Evolutionary conservation across 2,888 invertebrate genomes (phyloP).

Genomic region (Apamea anceps): DNA sequence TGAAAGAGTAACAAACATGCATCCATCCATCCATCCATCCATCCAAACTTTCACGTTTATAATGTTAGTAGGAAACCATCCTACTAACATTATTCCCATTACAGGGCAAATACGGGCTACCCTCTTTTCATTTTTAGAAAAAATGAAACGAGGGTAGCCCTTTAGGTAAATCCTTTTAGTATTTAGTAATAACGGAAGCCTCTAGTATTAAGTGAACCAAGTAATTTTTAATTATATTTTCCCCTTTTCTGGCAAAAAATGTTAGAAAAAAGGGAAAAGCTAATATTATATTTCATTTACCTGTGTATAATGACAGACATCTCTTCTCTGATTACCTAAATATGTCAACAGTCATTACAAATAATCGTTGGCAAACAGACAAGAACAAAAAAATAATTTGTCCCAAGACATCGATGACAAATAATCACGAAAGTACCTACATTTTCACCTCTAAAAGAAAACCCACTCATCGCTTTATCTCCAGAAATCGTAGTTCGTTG

Average conservation of each 20-base stretch:
- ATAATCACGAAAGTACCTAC: conserved; percentile 7
- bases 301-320: not conserved
- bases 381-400: conserved; percentile 1
- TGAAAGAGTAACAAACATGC: too few relatives aligned
- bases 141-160: too few relatives aligned
- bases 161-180: too few relatives aligned
- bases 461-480: conserved; percentile 33
- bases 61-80: too few relatives aligned
- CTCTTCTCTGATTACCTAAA: not conserved
- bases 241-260: not conserved
- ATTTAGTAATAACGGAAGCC: too few relatives aligned
- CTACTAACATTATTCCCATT: too few relatives aligned
- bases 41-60: too few relatives aligned
- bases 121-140: too few relatives aligned
- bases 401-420: conserved; percentile 15
- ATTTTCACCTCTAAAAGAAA: conserved; percentile 13
- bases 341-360: not conserved
- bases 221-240: too few relatives aligned
- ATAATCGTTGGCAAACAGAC: conserved; percentile 1
- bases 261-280: not conserved
- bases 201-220: too few relatives aligned
- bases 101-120: too few relatives aligned
- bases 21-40: too few relatives aligned
- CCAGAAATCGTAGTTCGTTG: conserved; percentile 44
- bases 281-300: not conserved